phyloP scores from a whole-genome alignment of 2,113 vertebrate species.

The Leptodactylus fuscus region DNA sequence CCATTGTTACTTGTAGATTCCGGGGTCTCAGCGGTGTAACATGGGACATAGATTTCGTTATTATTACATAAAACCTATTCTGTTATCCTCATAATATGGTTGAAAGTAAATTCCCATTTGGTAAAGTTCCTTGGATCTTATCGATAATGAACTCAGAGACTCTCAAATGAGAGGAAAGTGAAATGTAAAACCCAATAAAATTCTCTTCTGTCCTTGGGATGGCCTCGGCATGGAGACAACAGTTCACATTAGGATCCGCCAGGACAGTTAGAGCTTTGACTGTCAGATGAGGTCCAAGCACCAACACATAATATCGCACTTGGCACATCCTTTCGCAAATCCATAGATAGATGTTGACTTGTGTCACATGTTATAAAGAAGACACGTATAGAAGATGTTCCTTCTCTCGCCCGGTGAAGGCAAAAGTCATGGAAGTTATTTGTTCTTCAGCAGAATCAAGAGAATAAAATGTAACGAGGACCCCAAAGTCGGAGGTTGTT shows the following conservation, averaged over 20 bases:
- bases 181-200: neutral
- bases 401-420: neutral
- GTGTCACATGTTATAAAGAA: neutral
- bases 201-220: neutral
- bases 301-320: neutral
- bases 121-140: neutral
- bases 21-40: too few relatives aligned
- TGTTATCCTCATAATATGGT: too few relatives aligned
- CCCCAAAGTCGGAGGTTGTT: too few relatives aligned
- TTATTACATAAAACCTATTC: too few relatives aligned
- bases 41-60: too few relatives aligned
- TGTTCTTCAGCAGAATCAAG: neutral
- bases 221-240: neutral
- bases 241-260: neutral
- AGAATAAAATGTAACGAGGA: neutral
- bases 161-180: neutral
- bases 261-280: neutral
- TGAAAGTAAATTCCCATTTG: too few relatives aligned
- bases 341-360: neutral
- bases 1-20: too few relatives aligned
- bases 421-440: neutral
- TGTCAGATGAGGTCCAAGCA: neutral
- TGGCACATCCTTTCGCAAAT: too few relatives aligned
- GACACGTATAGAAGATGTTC: conserved; percentile 15
- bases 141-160: too few relatives aligned